A percentile compares a stretch with the other conserved stretches of the same genome.
These are phyloP conservation scores for Acheta domesticus DNA, from an alignment of 2,888 invertebrate genomes.

Conservation along the genomic window DNA sequence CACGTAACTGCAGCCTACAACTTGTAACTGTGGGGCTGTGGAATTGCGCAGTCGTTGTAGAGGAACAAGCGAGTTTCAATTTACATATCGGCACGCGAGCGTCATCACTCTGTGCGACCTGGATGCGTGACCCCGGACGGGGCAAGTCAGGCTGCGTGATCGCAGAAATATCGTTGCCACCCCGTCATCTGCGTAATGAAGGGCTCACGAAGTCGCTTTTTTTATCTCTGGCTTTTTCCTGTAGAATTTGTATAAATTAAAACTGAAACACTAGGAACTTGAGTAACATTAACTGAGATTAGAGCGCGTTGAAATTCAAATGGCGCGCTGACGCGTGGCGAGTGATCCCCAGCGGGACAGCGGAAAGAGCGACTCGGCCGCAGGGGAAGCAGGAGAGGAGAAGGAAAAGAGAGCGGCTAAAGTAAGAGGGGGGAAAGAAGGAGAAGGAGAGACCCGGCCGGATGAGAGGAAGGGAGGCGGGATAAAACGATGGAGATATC, in stretches of 20 bases:
- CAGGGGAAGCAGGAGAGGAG: not conserved
- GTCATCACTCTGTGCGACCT: too few species aligned
- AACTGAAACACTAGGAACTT: not conserved
- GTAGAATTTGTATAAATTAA: conserved; percentile 18
- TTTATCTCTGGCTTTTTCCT: not conserved
- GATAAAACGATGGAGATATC: not conserved
- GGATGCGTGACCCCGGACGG: too few species aligned
- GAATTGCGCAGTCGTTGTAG: too few species aligned
- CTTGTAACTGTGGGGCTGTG: too few species aligned
- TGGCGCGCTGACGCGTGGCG: not conserved
- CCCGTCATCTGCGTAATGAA: not conserved
- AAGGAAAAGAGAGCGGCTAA: not conserved
- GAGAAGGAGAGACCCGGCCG: not conserved
- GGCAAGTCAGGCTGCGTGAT: not conserved
- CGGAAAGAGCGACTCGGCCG: not conserved
- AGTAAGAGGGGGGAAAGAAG: not conserved
- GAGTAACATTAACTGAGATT: not conserved
- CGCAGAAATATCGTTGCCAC: not conserved
- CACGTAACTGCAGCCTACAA: too few species aligned
- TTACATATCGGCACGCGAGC: too few species aligned
- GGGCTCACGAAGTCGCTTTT: not conserved
- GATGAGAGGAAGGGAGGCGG: not conserved
- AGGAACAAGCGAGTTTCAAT: too few species aligned
- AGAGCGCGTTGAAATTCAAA: not conserved
- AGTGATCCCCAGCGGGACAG: not conserved